Evolutionary conservation across 2,113 vertebrate species (phyloP), one percentile per base, ranked within the genome.

Genomic region (Melanostigma gelatinosum): DNA sequence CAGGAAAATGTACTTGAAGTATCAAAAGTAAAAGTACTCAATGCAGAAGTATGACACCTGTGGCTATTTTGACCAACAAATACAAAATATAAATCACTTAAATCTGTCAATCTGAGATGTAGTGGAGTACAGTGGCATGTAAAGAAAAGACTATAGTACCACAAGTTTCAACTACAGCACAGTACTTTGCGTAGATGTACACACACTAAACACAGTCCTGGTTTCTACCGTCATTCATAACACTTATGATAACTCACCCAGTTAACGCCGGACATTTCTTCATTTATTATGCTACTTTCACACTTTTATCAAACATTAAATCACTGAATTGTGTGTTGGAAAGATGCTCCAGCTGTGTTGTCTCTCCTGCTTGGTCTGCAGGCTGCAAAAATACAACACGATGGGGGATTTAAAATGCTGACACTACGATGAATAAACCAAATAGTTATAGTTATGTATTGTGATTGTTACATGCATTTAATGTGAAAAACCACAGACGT

Each of bases 281-380:
- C 22, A 32, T 52, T 20, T 52, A 24, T 46, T 10, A 1, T 9
- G 55, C 32, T n/a, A 16, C 32, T 22, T 50, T 12, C 4, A n/a
- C 24, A 55, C 10, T 10, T 34, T 32, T 40, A 40, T 60, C 48
- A 38, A 62, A 74, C 58, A 75, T 75, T 64, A 36, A 70, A 64
- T 57, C 38, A 24, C 2, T 38, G 44, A 48, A 77, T 73, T 62
- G 69, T 83, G n/a, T 63, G 69, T 68, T 78, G 68, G 24, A 22
- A 1, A 66, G 54, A 29, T 27, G 34, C 27, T 73, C 44, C 63
- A 4, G 80, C 74, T 76, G 66, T 50, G 80, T 38, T 75, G 73
- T 27, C 72, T 2, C 32, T 72, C 6, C 29, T 38, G 61, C 10
- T 58, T 24, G n/a, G 7, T 29, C 64, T 68, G 29, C 46, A 68